Base-by-base conservation (phyloP, 2,888 invertebrate species). In the Amiota communis region DNA sequence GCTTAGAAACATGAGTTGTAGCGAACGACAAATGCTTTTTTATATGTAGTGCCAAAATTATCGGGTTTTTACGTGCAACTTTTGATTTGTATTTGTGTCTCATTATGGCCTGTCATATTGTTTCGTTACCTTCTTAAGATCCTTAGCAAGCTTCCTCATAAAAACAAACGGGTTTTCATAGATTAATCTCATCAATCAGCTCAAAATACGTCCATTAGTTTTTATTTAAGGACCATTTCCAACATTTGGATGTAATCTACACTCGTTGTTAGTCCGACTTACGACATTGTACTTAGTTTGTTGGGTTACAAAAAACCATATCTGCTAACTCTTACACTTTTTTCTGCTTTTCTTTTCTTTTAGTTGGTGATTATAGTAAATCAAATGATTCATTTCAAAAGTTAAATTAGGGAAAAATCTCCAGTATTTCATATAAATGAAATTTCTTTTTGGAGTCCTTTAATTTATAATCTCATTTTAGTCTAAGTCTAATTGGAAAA, bases 11-110 rank as follows among this genome's bases (percentile, higher is more conserved):
- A 11, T 13, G 11, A 11, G 11, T 51, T 51, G 51, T 51, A 4
- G 4, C 4, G 13, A 51, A 51, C 1, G 51, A 51, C 1, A 51
- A n/a, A n/a, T n/a, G n/a, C n/a, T n/a, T n/a, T n/a, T n/a, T n/a
- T n/a, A n/a, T n/a, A n/a, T n/a, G n/a, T n/a, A n/a, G n/a, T n/a
- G n/a, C n/a, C n/a, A n/a, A n/a, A n/a, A n/a, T n/a, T n/a, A n/a
- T n/a, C 13, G 4, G 51, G 2, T 2, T 57, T 15, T 57, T 57
- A 15, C 10, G 57, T 57, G 57, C 57, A 67, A 53, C 17, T 76
- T 75, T 74, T 76, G 63, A 75, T 36, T 53, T 71, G 57, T 75
- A 74, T 71, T 76, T 76, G 73, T 78, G 71, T 49, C 67, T 59
- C 49, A 70, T 47, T 69, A 76, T 47, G 49, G 53, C 70, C 68